These are phyloP conservation scores for Ostrea denselamellosa DNA, from an alignment of 1,140 invertebrate genomes.

Conservation along the genomic window DNA sequence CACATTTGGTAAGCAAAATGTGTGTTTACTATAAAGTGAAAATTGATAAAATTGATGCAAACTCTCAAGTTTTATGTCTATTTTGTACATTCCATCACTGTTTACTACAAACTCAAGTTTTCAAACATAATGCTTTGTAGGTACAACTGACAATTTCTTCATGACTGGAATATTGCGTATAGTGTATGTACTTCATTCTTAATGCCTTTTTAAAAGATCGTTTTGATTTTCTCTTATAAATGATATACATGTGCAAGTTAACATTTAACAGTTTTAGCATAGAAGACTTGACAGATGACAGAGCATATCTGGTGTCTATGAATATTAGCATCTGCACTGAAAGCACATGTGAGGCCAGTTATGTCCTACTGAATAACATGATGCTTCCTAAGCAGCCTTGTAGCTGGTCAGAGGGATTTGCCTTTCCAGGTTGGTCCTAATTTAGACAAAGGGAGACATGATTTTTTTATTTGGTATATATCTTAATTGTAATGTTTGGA, in stretches of 20 bases:
- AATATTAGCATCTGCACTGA: constrained; percentile 59
- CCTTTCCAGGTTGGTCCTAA: not conserved
- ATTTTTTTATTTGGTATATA: too few species aligned
- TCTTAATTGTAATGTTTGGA: too few species aligned
- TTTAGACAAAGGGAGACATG: not conserved
- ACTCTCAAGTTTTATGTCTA: too few species aligned
- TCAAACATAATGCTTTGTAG: not conserved
- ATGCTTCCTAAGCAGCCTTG: constrained; percentile 48
- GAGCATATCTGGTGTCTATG: constrained; percentile 52
- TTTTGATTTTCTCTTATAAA: not conserved
- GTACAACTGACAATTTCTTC: constrained; percentile 28
- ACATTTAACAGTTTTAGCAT: constrained; percentile 52
- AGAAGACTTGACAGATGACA: constrained; percentile 45
- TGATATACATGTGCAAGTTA: not conserved
- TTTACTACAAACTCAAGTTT: not conserved
- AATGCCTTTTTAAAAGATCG: not conserved
- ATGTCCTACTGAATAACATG: constrained; percentile 45
- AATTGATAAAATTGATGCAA: too few species aligned
- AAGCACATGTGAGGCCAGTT: constrained; percentile 48
- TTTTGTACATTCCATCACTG: not conserved
- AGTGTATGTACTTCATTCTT: not conserved
- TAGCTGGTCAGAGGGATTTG: constrained; percentile 10
- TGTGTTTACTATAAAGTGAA: too few species aligned
- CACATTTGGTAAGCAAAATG: constrained; percentile 42
- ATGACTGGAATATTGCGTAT: constrained; percentile 13